Conservation (phyloP, 2,888 invertebrate species). For the Biston betularia region DNA sequence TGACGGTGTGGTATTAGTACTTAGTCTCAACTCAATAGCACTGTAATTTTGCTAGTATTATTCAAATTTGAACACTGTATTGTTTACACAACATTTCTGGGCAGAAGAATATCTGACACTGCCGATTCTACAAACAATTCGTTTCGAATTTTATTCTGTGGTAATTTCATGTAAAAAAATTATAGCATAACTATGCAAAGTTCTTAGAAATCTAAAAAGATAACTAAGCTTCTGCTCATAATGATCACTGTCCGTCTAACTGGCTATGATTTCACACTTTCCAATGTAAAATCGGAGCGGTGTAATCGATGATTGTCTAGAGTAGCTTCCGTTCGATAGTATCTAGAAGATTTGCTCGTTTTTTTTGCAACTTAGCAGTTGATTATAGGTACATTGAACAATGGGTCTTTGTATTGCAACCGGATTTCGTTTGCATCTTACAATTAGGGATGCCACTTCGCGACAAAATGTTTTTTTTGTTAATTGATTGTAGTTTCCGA, state of each 20-base stretch:
- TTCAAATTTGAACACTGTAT: too few relatives aligned
- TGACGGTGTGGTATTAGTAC: too few relatives aligned
- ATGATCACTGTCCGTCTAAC: conserved; percentile 51
- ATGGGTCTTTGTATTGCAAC: conserved; percentile 65
- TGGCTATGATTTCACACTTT: conserved; percentile 63
- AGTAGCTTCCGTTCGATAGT: conserved; percentile 61
- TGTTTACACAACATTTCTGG: too few relatives aligned
- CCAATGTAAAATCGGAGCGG: conserved; percentile 61
- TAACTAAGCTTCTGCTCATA: conserved; percentile 32
- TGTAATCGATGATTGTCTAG: conserved; percentile 59
- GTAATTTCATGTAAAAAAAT: too few relatives aligned
- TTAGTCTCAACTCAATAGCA: too few relatives aligned
- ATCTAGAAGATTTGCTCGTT: conserved; percentile 46
- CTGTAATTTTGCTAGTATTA: too few relatives aligned
- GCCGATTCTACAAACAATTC: too few relatives aligned
- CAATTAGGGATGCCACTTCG: conserved; percentile 34
- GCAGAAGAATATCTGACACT: too few relatives aligned
- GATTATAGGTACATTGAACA: conserved; percentile 57
- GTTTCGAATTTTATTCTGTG: too few relatives aligned
- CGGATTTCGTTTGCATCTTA: conserved; percentile 65
- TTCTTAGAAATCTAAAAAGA: conserved; percentile 10
- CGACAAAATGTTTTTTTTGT: background rate
- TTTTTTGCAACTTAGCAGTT: conserved; percentile 49
- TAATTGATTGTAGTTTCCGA: too few relatives aligned
- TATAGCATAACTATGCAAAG: conserved; percentile 3